Evolutionary conservation across 2,888 invertebrate genomes (phyloP), one percentile per base, ranked within the genome.

Genomic region (Miltochrista miniata): DNA sequence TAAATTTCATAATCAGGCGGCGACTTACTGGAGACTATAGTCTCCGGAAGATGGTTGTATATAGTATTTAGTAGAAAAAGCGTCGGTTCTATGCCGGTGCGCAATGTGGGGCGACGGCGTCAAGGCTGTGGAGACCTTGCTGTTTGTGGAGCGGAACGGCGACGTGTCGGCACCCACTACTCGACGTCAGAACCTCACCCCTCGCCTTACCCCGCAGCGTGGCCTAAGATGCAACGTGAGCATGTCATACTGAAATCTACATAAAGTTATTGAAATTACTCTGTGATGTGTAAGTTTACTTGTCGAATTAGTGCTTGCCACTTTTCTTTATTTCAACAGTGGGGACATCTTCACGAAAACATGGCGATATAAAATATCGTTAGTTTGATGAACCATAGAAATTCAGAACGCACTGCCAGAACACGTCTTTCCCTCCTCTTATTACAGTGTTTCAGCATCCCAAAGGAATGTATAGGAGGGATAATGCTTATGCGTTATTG

Each of bases 101-200:
- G 87, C 89, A 87, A 87, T 86, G 88, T 87, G 85, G 89, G 86
- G 81, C 87, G 81, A 56, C 60, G 62, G 65, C 87, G 81, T 78
- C 90, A 90, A 91, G 91, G 90, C 84, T 90, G 85, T 83, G 72
- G 74, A 81, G 88, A 80, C 90, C 91, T 90, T 87, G 90, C 77
- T 74, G 89, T 90, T 90, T 90, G 90, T 91, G 90, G 90, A 91
- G 90, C 91, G 87, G 87, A 87, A 90, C 91, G 85, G 80, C 86
- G 86, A 89, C 90, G 90, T 90, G 90, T 84, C 74, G 86, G 90
- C 90, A 90, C 90, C 90, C 88, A 89, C 76, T 70, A 62, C 73
- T 73, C 89, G 87, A 90, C 90, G 90, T 90, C 89, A 90, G 56
- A 53, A 61, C 62, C 66, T 45, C 56, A 52, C 51, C 58, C 49